Evolutionary conservation across 2,888 invertebrate species (phyloP).

Genomic region (Heteromyza rotundicornis): DNA sequence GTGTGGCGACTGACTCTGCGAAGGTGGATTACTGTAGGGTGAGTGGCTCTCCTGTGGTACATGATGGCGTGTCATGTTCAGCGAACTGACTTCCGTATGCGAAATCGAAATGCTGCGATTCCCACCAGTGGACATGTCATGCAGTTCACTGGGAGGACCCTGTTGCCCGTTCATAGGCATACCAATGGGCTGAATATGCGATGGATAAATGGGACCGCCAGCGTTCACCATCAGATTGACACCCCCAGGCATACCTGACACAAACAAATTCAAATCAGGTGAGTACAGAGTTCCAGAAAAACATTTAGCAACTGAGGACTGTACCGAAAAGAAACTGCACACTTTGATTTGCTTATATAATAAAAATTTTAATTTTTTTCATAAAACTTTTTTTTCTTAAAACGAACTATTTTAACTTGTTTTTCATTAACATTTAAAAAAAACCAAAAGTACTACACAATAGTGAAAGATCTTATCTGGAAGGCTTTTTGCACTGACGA

Average conservation of each 20-base stretch:
- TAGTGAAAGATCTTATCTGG: too few relatives aligned
- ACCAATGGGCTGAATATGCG: slow-evolving; percentile 50
- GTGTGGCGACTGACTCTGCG: slow-evolving; percentile 63
- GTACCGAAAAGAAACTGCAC: too few relatives aligned
- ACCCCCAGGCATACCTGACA: slow-evolving; percentile 46
- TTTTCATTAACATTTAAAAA: too few relatives aligned
- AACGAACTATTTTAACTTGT: too few relatives aligned
- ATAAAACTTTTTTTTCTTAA: too few relatives aligned
- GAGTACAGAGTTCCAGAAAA: neutral
- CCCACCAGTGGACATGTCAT: slow-evolving; percentile 51
- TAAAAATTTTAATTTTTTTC: neutral
- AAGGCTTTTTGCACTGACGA: too few relatives aligned
- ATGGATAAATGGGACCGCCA: slow-evolving; percentile 53
- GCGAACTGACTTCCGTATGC: slow-evolving; percentile 38
- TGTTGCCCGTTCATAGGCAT: slow-evolving; percentile 40
- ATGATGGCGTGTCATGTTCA: slow-evolving; percentile 54
- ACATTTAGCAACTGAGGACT: neutral
- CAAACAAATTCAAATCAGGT: too few relatives aligned
- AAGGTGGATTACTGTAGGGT: slow-evolving; percentile 52
- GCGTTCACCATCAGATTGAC: slow-evolving; percentile 44
- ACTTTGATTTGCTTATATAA: neutral
- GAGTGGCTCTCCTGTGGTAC: slow-evolving; percentile 54
- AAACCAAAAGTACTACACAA: too few relatives aligned
- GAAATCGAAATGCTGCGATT: slow-evolving; percentile 25
- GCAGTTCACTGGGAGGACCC: slow-evolving; percentile 46